Base-by-base conservation (phyloP, 2,113 vertebrate genomes). In the Cercocebus atys region DNA sequence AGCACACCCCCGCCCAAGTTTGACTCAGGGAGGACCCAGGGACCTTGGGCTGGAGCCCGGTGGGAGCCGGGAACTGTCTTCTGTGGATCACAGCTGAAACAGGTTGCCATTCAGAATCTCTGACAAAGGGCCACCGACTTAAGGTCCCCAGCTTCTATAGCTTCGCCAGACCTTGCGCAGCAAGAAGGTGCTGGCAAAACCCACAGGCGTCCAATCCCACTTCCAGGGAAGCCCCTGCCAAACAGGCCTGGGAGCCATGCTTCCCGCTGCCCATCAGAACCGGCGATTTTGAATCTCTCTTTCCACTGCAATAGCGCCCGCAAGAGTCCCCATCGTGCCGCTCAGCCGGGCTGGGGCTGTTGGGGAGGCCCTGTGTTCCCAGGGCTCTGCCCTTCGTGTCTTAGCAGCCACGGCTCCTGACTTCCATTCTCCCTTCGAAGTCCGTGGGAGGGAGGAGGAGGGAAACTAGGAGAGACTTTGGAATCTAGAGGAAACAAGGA, bases 231-330 rank as follows among this genome's bases (percentile, higher is more conserved):
- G 57, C 57, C 64, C 20, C 3, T 8, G 20, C 14, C 30, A 20
- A 10, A 8, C 2, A 30, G 25, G 11, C 2, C 0, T 8, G 16
- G 61, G 52, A 38, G 17, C 13, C 32, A 32, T 6, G 4, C 55
- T 23, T 47, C 47, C 45, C 4, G 27, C 38, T 20, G 47, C 47
- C n/a, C 27, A 0, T 5, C 30, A 32, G 9, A 55, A 52, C 8
- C 57, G 4, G 25, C 8, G 5, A 83, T 10, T 27, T 47, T 3
- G 1, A 64, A 52, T 13, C 61, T 59, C 18, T 27, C 17, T 43
- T 27, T 11, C 27, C 27, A 27, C 43, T 40, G 5, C 68, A 18
- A 0, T 13, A 27, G 82, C n/a, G 20, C 50, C 18, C 2, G 25
- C 25, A 45, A 13, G 61, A 61, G 27, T 8, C 35, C 47, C 40